Base-by-base conservation (phyloP, 2,888 invertebrate species). In the Bombyx huttoni region DNA sequence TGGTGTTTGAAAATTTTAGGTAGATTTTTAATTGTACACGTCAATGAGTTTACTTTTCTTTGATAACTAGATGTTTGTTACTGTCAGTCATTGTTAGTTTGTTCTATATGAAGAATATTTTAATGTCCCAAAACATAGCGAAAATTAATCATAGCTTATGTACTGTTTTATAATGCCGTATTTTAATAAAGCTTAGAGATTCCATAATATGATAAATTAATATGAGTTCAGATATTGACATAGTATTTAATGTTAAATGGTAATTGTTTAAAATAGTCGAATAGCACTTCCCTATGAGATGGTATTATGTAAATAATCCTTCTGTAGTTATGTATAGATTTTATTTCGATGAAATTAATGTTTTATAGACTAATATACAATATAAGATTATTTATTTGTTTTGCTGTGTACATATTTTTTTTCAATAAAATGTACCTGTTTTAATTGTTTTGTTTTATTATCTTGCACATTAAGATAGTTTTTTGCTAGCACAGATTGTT, bases 321-420 rank as follows among this genome's bases (percentile, higher is more conserved):
- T 83, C 68, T 75, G 78, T 86, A 86, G 85, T 83, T 85, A 84
- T 87, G 86, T 87, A 88, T 85, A 87, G 83, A 86, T 85, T 85
- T 85, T 87, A 88, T 87, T 88, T 87, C 86, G 78, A 79, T 84
- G 87, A 85, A 86, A 87, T 87, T 86, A 87, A 87, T 88, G 88
- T 87, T 88, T 87, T 87, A 87, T 86, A 88, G 87, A 88, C 81
- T 87, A 87, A 87, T 88, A 87, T 87, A 88, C 86, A 84, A 85
- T 61, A 82, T 88, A 88, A 88, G 87, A 87, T 87, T 88, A 88
- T 88, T 88, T 87, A 88, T 88, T 88, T 87, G 87, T 88, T 88
- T 87, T 88, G 86, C 86, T 87, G 86, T 87, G 88, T 88, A 88
- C 86, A 88, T 88, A 87, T 85, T 86, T 87, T 86, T 58, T 87